Conservation (phyloP, 2,113 vertebrate genomes). For the Mustela lutreola region DNA sequence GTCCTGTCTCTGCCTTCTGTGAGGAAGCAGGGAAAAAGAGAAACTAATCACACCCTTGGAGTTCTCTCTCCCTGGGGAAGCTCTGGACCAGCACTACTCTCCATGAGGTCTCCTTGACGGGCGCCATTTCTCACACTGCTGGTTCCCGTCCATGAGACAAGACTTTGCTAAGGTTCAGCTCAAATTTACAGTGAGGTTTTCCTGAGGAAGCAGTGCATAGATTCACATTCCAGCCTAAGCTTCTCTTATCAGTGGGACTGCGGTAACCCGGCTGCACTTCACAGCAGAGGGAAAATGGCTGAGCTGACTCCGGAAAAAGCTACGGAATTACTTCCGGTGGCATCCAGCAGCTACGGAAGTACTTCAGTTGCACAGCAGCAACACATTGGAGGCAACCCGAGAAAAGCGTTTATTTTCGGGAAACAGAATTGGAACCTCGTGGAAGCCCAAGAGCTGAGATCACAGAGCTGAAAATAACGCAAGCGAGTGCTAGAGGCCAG, state of each 20-base stretch:
- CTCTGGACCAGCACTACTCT: neutral
- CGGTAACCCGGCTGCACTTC: neutral
- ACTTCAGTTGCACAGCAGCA: neutral
- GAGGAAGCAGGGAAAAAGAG: neutral
- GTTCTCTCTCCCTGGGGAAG: neutral
- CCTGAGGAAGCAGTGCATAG: neutral
- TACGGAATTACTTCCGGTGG: neutral
- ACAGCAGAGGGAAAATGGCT: neutral
- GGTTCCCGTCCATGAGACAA: neutral
- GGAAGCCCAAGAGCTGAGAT: neutral
- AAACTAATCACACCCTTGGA: neutral
- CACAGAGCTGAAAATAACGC: neutral
- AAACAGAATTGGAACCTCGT: neutral
- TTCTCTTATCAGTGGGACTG: neutral
- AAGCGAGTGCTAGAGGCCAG: neutral
- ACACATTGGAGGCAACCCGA: neutral
- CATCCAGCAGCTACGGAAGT: neutral
- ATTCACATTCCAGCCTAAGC: neutral
- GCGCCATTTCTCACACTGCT: neutral
- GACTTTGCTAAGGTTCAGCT: neutral
- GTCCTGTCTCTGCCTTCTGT: neutral
- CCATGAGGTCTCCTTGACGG: neutral
- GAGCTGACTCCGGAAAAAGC: neutral
- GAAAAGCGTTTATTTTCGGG: neutral
- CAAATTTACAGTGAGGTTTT: neutral